Percentiles rank a stretch among this genome's conserved stretches.
Conservation (phyloP, 2,888 invertebrate species). For the Rhaphigaster nebulosa region DNA sequence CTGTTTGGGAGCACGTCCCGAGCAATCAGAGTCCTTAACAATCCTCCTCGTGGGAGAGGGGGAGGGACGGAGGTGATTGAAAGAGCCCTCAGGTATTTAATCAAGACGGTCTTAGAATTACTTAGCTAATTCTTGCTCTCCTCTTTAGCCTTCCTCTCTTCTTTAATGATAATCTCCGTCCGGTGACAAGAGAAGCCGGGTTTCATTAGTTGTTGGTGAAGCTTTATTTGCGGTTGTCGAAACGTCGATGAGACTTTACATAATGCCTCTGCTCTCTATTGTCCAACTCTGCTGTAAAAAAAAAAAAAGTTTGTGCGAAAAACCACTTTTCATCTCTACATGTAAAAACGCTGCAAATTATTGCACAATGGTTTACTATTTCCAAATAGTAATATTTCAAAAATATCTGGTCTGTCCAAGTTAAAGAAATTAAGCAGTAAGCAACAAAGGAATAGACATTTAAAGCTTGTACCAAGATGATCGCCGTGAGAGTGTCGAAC, state of each 20-base stretch:
- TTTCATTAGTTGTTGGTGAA: conserved; percentile 35
- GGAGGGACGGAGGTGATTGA: background rate
- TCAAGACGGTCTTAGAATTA: conserved; percentile 37
- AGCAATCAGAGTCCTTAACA: conserved; percentile 43
- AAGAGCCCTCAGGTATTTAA: conserved; percentile 42
- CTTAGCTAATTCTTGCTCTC: conserved; percentile 44
- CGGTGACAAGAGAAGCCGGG: background rate
- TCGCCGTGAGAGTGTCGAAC: no score
- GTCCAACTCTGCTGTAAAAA: background rate
- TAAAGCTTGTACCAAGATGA: no score
- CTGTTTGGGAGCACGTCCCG: conserved; percentile 49
- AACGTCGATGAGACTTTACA: background rate
- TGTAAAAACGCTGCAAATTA: no score
- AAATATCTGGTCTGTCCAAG: no score
- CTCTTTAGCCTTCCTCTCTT: background rate
- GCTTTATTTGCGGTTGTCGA: background rate
- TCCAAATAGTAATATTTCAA: no score
- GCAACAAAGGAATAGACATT: no score
- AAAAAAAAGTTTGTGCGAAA: background rate
- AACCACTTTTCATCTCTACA: no score
- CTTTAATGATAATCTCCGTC: conserved; percentile 10
- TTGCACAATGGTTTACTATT: no score
- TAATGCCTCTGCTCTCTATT: background rate
- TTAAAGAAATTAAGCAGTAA: no score
- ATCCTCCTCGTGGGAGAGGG: no score